phyloP scores from a whole-genome alignment of 2,797 vertebrate genomes.

The Lacerta viridis region DNA sequence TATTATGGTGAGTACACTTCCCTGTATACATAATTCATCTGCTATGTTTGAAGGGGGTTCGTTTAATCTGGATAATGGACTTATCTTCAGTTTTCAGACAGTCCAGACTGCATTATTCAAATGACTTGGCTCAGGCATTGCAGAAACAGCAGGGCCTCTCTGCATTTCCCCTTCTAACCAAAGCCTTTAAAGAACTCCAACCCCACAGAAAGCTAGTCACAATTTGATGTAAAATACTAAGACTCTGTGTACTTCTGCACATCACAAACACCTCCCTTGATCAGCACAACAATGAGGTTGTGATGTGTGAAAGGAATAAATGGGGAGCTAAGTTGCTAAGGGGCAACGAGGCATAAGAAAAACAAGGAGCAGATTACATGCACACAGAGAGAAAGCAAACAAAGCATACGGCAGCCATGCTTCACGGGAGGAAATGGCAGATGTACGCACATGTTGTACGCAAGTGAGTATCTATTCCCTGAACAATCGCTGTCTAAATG shows the following conservation, averaged over 20 bases:
- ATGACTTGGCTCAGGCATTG: conserved; percentile 34
- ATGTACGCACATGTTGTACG: no score
- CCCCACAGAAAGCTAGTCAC: not conserved
- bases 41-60: conserved; percentile 35
- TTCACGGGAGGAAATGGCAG: not conserved
- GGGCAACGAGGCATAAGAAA: not conserved
- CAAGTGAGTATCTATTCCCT: not conserved
- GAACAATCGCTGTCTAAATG: not conserved
- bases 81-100: conserved; percentile 46
- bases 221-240: conserved; percentile 25
- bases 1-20: conserved; percentile 43
- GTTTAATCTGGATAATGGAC: conserved; percentile 48
- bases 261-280: conserved; percentile 33
- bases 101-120: conserved; percentile 48
- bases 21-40: conserved; percentile 42
- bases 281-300: not conserved
- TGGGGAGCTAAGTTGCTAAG: not conserved
- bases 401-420: not conserved
- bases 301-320: conserved; percentile 6
- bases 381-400: not conserved
- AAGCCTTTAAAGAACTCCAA: conserved; percentile 13
- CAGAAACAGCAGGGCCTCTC: conserved; percentile 5
- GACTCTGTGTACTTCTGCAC: conserved; percentile 9
- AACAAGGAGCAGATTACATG: not conserved
- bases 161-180: not conserved